Evolutionary conservation across 1,140 invertebrate species (phyloP).

Genomic region (Wasmannia auropunctata): DNA sequence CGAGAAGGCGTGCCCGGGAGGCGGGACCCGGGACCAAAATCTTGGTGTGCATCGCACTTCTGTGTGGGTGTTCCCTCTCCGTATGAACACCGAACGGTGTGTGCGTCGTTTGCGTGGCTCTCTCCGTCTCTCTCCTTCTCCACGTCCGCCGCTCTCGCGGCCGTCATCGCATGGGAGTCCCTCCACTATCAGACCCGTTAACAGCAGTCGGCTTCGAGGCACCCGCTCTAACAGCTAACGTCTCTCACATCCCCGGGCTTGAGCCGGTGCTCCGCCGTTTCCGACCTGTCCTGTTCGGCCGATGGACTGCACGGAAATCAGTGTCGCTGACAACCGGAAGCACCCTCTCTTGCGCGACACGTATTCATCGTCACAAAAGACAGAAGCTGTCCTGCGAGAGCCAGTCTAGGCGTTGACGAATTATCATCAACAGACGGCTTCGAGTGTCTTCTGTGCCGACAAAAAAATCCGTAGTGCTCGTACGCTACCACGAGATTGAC

Average conservation of each 20-base stretch:
- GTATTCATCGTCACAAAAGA: conserved; percentile 28
- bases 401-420: conserved; percentile 53
- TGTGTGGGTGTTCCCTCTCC: conserved; percentile 65
- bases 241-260: conserved; percentile 72
- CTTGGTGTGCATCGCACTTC: conserved; percentile 70
- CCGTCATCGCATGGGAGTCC: conserved; percentile 77
- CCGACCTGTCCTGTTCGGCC: conserved; percentile 64
- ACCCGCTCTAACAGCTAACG: conserved; percentile 80
- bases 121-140: conserved; percentile 57
- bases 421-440: background rate
- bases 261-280: conserved; percentile 65
- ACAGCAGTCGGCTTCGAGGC: conserved; percentile 82
- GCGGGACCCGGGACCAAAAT: conserved; percentile 77
- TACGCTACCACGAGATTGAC: background rate
- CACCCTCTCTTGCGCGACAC: conserved; percentile 20
- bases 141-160: conserved; percentile 70
- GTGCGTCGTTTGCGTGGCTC: conserved; percentile 23
- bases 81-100: background rate
- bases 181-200: conserved; percentile 81
- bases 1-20: conserved; percentile 70
- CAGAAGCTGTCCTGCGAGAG: background rate
- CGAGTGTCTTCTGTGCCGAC: conserved; percentile 36
- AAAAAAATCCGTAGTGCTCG: conserved; percentile 19
- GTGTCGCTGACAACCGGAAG: conserved; percentile 64
- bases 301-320: conserved; percentile 73